Evolutionary conservation across 1,140 invertebrate species (phyloP).

Genomic region (Theocolax elegans): DNA sequence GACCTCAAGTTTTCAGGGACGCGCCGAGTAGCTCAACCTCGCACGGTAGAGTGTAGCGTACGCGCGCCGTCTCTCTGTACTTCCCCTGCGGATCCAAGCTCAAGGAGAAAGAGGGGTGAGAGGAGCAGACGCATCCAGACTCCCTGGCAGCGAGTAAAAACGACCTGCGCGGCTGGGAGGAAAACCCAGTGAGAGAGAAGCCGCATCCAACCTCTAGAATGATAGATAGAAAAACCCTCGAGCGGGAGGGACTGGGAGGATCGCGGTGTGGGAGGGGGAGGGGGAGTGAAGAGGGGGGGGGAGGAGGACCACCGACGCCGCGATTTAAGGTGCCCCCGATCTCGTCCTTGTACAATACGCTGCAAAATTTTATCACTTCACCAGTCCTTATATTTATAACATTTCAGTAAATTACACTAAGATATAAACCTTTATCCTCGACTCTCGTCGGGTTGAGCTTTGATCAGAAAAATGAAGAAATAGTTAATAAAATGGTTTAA

Average conservation of each 20-base stretch:
- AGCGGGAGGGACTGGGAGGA: too few relatives aligned
- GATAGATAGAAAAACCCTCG: background rate
- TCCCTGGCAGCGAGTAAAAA: background rate
- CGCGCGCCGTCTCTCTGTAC: background rate
- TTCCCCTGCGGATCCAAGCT: background rate
- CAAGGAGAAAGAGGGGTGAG: constrained; percentile 25
- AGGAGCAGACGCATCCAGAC: background rate
- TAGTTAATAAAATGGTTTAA: too few relatives aligned
- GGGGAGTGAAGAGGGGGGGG: background rate
- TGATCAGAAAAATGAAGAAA: too few relatives aligned
- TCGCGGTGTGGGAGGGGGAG: constrained; percentile 3
- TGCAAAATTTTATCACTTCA: background rate
- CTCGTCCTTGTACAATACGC: background rate
- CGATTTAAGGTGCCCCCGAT: constrained; percentile 11
- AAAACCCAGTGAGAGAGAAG: background rate
- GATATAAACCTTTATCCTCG: too few relatives aligned
- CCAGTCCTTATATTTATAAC: too few relatives aligned
- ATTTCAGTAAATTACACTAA: too few relatives aligned
- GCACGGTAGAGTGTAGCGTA: too few relatives aligned
- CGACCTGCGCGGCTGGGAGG: background rate
- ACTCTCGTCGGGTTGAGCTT: too few relatives aligned
- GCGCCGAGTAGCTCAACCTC: constrained; percentile 4
- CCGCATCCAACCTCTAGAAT: background rate
- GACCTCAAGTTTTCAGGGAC: constrained; percentile 35
- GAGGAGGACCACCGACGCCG: background rate